phyloP scores from a whole-genome alignment of 2,888 invertebrate species.

The Diaphora mendica region DNA sequence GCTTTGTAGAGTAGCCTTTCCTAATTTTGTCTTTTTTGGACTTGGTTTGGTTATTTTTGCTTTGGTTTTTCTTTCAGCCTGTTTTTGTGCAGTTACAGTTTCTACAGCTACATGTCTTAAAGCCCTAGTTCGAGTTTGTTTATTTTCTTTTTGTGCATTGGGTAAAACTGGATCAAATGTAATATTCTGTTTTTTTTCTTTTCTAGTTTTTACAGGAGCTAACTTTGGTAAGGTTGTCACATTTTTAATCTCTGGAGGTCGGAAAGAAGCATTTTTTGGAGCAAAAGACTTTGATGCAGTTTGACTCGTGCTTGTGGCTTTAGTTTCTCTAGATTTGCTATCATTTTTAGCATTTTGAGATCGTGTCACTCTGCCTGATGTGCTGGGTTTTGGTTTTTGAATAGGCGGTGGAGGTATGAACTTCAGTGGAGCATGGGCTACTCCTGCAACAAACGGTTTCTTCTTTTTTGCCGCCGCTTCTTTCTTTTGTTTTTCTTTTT shows the following conservation, averaged over 20 bases:
- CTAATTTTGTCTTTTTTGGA: slow-evolving; percentile 30
- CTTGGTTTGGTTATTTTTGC: slow-evolving; percentile 37
- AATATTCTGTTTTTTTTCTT: slow-evolving; percentile 46
- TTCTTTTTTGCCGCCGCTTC: slow-evolving; percentile 67
- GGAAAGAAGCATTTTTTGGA: slow-evolving; percentile 83
- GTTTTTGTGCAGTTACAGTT: slow-evolving; percentile 28
- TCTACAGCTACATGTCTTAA: slow-evolving; percentile 33
- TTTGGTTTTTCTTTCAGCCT: slow-evolving; percentile 40
- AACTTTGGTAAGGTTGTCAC: slow-evolving; percentile 58
- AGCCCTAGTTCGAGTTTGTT: slow-evolving; percentile 32
- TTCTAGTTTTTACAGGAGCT: slow-evolving; percentile 47
- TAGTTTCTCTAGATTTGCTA: slow-evolving; percentile 33
- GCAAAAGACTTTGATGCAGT: slow-evolving; percentile 76
- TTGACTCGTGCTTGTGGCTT: slow-evolving; percentile 4
- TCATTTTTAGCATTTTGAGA: slow-evolving; percentile 62
- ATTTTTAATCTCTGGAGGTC: slow-evolving; percentile 70
- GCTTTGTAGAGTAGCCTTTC: slow-evolving; percentile 29
- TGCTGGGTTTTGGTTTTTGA: slow-evolving; percentile 61
- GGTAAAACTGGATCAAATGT: slow-evolving; percentile 60
- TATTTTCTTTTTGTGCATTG: slow-evolving; percentile 32
- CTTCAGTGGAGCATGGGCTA: slow-evolving; percentile 62
- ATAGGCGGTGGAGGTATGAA: slow-evolving; percentile 69
- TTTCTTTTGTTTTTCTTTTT: slow-evolving; percentile 74
- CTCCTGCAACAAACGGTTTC: slow-evolving; percentile 75
- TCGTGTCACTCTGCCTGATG: slow-evolving; percentile 73